Base-by-base conservation (phyloP, 2,113 vertebrate species). In the Perca flavescens region DNA sequence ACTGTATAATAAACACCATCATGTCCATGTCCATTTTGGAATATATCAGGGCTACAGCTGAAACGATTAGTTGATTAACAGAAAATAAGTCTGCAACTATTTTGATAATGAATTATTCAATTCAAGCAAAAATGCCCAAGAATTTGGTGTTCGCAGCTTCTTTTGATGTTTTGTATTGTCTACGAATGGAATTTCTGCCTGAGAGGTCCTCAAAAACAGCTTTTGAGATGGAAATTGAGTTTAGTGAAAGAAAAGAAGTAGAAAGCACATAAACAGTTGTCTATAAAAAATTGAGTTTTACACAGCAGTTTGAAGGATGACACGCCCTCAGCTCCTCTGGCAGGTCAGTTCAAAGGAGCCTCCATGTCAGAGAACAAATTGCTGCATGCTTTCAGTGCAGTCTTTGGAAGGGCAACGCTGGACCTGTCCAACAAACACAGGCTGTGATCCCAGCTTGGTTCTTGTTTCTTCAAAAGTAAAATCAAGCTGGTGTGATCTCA, bases 341-440 rank as follows among this genome's bases (percentile, higher is more conserved):
- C 79, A 70, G 70, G 64, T 67, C 36, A 19, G n/a, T 63, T 68
- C 72, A 80, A 62, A 74, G 67, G 16, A 57, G n/a, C 36, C 28
- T 71, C 60, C 52, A n/a, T 69, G 65, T 52, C 52, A 43, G 74
- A 65, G 71, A 75, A 83, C 40, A 80, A 72, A 85, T 70, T 61
- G 47, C 65, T 5, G 53, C 73, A 16, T 79, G 75, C 67, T 73
- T 63, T 67, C 49, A 34, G 49, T 61, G 74, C 75, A 67, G 49
- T 34, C 61, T 78, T 75, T 68, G 75, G 67, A 82, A 25, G 34
- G 25, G 43, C 56, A 36, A 58, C 68, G 60, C 66, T 36, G 50
- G 50, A 72, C 74, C 16, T 74, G 66, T 86, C 74, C 74, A 72
- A 54, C 56, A 68, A 61, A 81, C 58, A 66, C 56, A 40, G 2